Conservation (phyloP, 2,888 invertebrate genomes). For the Agrotis segetum region DNA sequence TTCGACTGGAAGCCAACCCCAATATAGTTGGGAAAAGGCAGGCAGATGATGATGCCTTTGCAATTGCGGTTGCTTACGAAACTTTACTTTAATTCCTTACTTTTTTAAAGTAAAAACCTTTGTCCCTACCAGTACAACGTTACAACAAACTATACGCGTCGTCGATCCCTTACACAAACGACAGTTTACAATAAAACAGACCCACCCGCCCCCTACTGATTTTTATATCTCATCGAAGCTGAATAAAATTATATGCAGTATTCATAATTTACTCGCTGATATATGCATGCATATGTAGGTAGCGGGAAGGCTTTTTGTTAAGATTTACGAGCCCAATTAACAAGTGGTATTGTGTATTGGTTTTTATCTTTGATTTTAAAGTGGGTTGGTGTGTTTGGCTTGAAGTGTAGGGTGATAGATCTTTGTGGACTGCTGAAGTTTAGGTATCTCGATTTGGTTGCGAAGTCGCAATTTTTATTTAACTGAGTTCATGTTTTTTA, state of each 20-base stretch:
- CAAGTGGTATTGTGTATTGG: constrained; percentile 51
- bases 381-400: constrained; percentile 25
- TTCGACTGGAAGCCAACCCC: too few relatives aligned
- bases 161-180: constrained; percentile 74
- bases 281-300: constrained; percentile 81
- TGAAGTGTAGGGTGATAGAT: constrained; percentile 10
- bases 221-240: constrained; percentile 86
- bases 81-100: not conserved
- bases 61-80: not conserved
- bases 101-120: constrained; percentile 18
- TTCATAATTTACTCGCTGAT: constrained; percentile 86
- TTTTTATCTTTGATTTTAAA: constrained; percentile 57
- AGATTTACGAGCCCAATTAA: constrained; percentile 70
- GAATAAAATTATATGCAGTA: constrained; percentile 87
- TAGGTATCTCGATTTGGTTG: too few relatives aligned
- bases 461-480: too few relatives aligned
- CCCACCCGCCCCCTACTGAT: constrained; percentile 84
- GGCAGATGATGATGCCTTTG: too few relatives aligned
- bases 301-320: constrained; percentile 62
- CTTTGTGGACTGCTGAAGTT: not conserved
- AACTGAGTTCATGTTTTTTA: too few relatives aligned
- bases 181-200: constrained; percentile 80
- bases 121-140: constrained; percentile 46
- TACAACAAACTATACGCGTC: constrained; percentile 73
- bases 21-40: too few relatives aligned